Evolutionary conservation across 2,113 vertebrate genomes (phyloP).

Genomic region (Erythrocebus patas): DNA sequence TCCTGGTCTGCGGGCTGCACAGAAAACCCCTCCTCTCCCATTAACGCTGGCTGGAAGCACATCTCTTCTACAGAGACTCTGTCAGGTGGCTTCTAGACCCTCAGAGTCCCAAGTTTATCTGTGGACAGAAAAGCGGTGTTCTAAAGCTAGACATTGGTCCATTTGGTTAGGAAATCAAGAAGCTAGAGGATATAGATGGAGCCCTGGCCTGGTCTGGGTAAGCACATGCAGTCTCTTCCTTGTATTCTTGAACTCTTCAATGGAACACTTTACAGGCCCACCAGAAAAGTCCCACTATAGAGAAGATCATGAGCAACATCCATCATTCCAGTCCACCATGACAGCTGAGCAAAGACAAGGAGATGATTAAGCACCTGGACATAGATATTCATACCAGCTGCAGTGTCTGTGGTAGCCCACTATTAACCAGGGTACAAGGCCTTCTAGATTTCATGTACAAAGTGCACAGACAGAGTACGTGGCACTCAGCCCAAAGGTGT

Average conservation of each 20-base stretch:
- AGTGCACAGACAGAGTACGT: neutral
- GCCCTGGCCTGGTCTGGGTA: neutral
- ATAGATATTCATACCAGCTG: rapidly evolving
- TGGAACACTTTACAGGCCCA: neutral
- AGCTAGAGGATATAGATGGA: neutral
- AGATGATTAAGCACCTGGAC: neutral
- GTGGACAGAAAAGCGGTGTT: neutral
- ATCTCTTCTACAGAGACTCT: neutral
- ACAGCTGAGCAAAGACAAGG: neutral
- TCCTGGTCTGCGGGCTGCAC: neutral
- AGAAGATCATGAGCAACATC: neutral
- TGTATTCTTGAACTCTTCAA: neutral
- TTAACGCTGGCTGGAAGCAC: neutral
- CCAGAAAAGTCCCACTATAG: rapidly evolving
- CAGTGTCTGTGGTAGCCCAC: neutral
- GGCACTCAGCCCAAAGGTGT: neutral
- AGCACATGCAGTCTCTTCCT: neutral
- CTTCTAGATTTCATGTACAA: neutral
- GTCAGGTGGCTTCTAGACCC: neutral
- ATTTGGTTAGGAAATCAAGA: neutral
- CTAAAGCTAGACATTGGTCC: neutral
- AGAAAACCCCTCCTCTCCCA: neutral
- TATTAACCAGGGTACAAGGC: neutral
- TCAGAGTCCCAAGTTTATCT: neutral
- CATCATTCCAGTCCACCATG: neutral